Conservation (phyloP, 2,888 invertebrate genomes). For the Apotomis betuletana region DNA sequence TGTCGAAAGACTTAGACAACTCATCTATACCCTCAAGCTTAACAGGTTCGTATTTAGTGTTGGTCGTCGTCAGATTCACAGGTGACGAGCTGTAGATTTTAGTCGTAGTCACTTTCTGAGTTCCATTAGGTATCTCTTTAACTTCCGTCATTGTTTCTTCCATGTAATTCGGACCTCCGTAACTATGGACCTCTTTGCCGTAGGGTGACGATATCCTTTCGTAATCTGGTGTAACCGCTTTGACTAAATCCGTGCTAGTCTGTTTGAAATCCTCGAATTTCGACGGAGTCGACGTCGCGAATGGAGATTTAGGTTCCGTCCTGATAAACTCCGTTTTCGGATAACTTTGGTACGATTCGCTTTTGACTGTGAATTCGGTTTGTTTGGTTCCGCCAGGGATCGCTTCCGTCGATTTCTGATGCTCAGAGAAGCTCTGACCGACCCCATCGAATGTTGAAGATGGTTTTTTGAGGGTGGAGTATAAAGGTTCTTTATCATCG, state of each 20-base stretch:
- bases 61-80: conserved; percentile 78
- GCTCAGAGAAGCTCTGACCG: conserved; percentile 73
- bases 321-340: conserved; percentile 72
- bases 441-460: conserved; percentile 63
- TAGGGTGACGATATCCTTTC: conserved; percentile 75
- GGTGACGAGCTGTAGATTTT: conserved; percentile 84
- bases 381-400: conserved; percentile 77
- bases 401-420: conserved; percentile 73
- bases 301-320: conserved; percentile 71
- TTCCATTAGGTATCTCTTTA: conserved; percentile 82
- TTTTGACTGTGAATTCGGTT: conserved; percentile 70
- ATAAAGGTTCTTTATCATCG: conserved; percentile 75
- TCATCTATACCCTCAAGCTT: conserved; percentile 81
- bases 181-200: conserved; percentile 70
- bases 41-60: conserved; percentile 77
- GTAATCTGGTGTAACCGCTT: conserved; percentile 71
- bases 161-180: conserved; percentile 75
- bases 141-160: conserved; percentile 81
- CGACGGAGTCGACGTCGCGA: conserved; percentile 68
- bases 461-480: conserved; percentile 71
- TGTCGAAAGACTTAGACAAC: conserved; percentile 79
- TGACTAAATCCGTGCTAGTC: conserved; percentile 67
- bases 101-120: conserved; percentile 82
- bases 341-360: conserved; percentile 73
- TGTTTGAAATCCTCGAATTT: conserved; percentile 62